phyloP scores from a whole-genome alignment of 1,140 invertebrate species.

The Lepidotrigona ventralis region DNA sequence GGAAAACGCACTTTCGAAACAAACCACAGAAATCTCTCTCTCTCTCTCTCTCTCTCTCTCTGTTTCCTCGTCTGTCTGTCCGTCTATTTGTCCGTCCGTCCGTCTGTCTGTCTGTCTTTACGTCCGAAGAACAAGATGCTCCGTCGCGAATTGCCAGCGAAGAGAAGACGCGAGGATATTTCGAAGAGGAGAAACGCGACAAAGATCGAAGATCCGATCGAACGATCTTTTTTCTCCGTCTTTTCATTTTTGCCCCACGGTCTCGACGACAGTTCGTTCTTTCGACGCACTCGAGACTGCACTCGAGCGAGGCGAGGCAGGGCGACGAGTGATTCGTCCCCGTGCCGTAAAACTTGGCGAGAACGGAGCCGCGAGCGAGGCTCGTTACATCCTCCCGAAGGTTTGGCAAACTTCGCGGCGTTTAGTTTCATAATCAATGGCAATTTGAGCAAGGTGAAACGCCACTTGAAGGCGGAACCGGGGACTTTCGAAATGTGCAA shows the following conservation, averaged over 20 bases:
- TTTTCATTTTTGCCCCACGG: not conserved
- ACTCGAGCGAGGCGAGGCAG: not conserved
- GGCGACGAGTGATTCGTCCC: not conserved
- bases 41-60: not conserved
- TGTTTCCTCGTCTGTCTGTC: not conserved
- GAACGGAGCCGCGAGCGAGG: not conserved
- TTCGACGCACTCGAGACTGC: not conserved
- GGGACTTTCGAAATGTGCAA: not conserved
- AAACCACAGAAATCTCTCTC: not conserved
- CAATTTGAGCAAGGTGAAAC: not conserved
- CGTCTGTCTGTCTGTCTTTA: not conserved
- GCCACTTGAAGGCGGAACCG: not conserved
- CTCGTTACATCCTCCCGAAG: not conserved
- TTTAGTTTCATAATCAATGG: not conserved
- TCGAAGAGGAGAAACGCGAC: not conserved
- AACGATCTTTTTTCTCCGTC: not conserved
- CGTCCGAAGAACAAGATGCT: not conserved
- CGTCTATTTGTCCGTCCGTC: too few relatives aligned
- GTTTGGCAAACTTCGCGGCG: not conserved
- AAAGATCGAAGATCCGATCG: not conserved
- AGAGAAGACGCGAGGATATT: not conserved
- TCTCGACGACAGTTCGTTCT: not conserved
- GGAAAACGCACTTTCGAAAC: constrained; percentile 7
- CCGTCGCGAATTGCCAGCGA: not conserved
- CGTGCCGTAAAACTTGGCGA: not conserved